Evolutionary conservation across 1,140 invertebrate species (phyloP), one percentile per base, ranked within the genome.

Genomic region (Carcinoscorpius rotundicauda): DNA sequence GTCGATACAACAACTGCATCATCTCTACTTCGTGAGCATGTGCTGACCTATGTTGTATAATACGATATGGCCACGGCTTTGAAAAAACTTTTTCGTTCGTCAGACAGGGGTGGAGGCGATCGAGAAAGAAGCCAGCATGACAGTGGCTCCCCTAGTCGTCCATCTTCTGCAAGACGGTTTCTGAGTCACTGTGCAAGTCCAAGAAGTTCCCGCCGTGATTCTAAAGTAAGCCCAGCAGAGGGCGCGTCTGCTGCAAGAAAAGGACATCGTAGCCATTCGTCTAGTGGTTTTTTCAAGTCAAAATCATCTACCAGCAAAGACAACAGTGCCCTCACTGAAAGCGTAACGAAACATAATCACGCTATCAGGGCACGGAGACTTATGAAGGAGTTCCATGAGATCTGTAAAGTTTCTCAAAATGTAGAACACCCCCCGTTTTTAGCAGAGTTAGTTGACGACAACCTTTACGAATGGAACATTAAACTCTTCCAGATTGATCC

Each of bases 381-480:
- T 49, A 97, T 97, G 93, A 95, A 95, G 76, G 93, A 97, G 74
- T 84, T 92, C 57, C 84, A 86, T 66, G 93, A 95, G 73, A 89
- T 96, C 70, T 84, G 88, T 72, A 82, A 83, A 70, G 77, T 86
- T 69, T 66, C 67, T 50, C 79, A 82, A 69, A 82, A 80, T 50
- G 52, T 65, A 73, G 81, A 59, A 49, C 83, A 86, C 71, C 60
- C 71, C 3, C 81, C 89, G 0, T 97, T 94, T 76, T 87, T 86
- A 61, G 88, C 94, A 63, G 93, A 96, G 74, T 80, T 97, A 64
- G 87, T 95, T 51, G 90, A 93, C 74, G 93, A 97, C 75, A 93
- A 90, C 76, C 78, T 97, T 4, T 96, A 90, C 77, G 93, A 97
- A 73, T 97, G 93, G 93, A 86, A 91, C 76, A 87, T 95, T 51